A percentile compares a stretch with the other conserved stretches of the same genome.
Conservation (phyloP, 2,888 invertebrate species). For the Heliconius sara region DNA sequence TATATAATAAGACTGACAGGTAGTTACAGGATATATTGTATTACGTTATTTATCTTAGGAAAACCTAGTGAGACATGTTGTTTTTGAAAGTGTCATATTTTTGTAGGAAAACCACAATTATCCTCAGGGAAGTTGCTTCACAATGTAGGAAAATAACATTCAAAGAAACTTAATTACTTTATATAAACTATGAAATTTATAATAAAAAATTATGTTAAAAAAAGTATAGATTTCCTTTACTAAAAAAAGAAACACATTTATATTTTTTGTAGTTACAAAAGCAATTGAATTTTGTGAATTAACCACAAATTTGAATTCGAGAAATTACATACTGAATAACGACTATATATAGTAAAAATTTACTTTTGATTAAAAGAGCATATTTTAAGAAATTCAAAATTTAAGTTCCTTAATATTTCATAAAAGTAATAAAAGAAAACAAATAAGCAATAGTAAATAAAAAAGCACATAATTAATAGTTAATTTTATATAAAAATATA, state of each 20-base stretch:
- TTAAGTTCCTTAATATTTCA: too few species aligned
- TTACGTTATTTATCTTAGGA: constrained; percentile 13
- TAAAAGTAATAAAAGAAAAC: too few species aligned
- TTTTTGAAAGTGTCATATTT: neutral
- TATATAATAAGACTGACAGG: neutral
- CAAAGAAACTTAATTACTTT: neutral
- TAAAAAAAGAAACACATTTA: neutral
- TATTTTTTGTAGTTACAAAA: neutral
- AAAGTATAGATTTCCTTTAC: neutral
- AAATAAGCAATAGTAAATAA: too few species aligned
- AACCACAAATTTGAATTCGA: too few species aligned
- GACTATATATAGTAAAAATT: too few species aligned
- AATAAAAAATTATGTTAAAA: neutral
- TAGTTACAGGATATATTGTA: neutral
- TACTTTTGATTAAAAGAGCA: too few species aligned
- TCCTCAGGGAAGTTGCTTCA: constrained; percentile 28
- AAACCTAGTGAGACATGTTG: constrained; percentile 7
- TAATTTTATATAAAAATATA: too few species aligned
- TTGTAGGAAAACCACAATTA: constrained; percentile 44
- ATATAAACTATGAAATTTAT: neutral
- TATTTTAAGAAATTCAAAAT: too few species aligned
- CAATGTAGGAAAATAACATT: constrained; percentile 23
- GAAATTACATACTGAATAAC: too few species aligned
- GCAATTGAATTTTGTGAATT: too few species aligned
- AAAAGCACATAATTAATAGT: too few species aligned